A percentile compares a stretch with the other conserved stretches of the same genome.
Conservation (phyloP, 1,140 invertebrate genomes). For the Nasonia vitripennis region DNA sequence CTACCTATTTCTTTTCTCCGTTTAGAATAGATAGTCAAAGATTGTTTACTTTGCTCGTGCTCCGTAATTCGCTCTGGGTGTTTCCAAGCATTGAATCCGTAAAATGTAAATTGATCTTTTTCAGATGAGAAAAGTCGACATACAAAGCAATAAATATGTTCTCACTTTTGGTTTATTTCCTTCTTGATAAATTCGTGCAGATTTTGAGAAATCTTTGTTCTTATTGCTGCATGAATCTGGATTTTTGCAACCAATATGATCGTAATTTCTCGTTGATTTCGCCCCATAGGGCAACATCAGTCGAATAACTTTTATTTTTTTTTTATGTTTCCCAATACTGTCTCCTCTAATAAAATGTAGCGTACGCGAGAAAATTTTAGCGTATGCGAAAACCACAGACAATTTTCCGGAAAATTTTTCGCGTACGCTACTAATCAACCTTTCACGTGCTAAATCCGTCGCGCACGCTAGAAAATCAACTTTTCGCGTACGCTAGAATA, state of each 20-base stretch:
- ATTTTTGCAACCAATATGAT: background rate
- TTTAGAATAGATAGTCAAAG: background rate
- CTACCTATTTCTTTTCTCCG: background rate
- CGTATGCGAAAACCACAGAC: too few relatives aligned
- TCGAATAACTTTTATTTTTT: background rate
- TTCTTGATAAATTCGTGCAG: background rate
- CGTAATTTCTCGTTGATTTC: background rate
- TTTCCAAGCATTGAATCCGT: background rate
- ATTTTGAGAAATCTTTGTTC: background rate
- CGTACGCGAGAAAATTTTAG: too few relatives aligned
- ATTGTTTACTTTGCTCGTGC: too few relatives aligned
- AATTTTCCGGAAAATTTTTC: too few relatives aligned
- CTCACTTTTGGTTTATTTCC: background rate
- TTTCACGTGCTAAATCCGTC: too few relatives aligned
- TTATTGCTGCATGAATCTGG: background rate
- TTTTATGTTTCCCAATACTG: too few relatives aligned
- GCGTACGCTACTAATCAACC: too few relatives aligned
- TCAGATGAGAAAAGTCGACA: background rate
- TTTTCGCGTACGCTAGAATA: too few relatives aligned
- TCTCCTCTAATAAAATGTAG: too few relatives aligned
- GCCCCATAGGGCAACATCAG: background rate
- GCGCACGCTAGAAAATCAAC: too few relatives aligned
- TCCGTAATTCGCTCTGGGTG: background rate
- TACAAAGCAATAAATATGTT: background rate
- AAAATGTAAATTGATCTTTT: background rate